Evolutionary conservation across 2,797 vertebrate species (phyloP).

Genomic region (Poeciliopsis infans): DNA sequence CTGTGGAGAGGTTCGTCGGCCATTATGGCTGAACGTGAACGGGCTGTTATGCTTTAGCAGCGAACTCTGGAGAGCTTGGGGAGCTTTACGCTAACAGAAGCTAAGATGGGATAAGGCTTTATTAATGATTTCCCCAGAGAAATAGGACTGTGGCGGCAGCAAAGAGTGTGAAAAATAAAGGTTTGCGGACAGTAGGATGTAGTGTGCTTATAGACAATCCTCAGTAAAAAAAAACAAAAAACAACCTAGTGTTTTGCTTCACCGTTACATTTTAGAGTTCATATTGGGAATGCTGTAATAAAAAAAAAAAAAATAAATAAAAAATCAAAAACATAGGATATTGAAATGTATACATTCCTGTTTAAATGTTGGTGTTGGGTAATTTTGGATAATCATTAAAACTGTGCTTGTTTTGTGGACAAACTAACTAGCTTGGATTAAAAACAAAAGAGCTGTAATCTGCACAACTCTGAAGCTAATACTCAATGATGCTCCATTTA

Average conservation of each 20-base stretch:
- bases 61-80: constrained; percentile 50
- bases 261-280: neutral
- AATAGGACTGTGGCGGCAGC: constrained; percentile 56
- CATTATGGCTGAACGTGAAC: constrained; percentile 17
- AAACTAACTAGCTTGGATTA: neutral
- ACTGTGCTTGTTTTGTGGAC: neutral
- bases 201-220: neutral
- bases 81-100: constrained; percentile 55
- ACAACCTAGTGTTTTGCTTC: neutral
- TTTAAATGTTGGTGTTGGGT: neutral
- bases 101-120: constrained; percentile 62
- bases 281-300: neutral
- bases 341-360: neutral
- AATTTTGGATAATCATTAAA: neutral
- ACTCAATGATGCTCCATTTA: neutral
- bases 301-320: too few species aligned
- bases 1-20: constrained; percentile 27
- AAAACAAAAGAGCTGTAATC: neutral
- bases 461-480: neutral
- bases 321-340: neutral
- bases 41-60: constrained; percentile 26
- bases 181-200: neutral
- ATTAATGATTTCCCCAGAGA: constrained; percentile 62
- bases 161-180: constrained; percentile 39
- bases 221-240: neutral